These are phyloP conservation scores for Prochilodus magdalenae DNA, from an alignment of 2,113 vertebrate genomes.

Conservation along the genomic window DNA sequence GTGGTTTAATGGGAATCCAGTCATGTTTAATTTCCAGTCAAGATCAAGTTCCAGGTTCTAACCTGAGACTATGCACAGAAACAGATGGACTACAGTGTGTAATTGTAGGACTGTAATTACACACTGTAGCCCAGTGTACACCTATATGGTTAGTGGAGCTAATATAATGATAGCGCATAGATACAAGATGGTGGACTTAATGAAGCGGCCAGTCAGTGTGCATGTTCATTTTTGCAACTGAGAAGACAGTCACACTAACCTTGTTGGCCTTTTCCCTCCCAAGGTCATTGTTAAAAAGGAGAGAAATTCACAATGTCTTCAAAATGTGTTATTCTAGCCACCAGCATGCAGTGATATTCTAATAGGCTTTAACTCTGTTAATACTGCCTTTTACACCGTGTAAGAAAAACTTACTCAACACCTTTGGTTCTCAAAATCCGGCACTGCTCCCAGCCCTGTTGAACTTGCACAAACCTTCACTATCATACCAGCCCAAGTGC, in stretches of 20 bases:
- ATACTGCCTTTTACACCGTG: neutral
- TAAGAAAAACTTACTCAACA: slow-evolving; percentile 6
- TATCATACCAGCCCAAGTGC: slow-evolving; percentile 43
- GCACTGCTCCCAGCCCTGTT: neutral
- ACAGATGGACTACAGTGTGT: too few relatives aligned
- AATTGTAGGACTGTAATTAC: too few relatives aligned
- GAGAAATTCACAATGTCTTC: neutral
- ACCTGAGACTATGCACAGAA: too few relatives aligned
- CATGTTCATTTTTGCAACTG: neutral
- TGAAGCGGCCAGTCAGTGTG: too few relatives aligned
- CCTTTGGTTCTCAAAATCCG: neutral
- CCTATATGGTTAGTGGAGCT: too few relatives aligned
- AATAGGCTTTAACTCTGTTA: slow-evolving; percentile 13
- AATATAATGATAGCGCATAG: too few relatives aligned
- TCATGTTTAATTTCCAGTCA: too few relatives aligned
- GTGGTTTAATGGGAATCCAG: too few relatives aligned
- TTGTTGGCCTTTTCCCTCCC: neutral
- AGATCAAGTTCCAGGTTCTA: too few relatives aligned
- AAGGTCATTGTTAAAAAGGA: slow-evolving; percentile 25
- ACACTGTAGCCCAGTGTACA: too few relatives aligned
- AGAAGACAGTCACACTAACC: neutral
- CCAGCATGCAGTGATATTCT: neutral
- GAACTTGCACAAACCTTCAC: neutral
- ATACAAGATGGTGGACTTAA: too few relatives aligned
- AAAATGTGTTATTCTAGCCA: neutral